Conservation (phyloP, 2,888 invertebrate genomes). For the Eurytoma californica region DNA sequence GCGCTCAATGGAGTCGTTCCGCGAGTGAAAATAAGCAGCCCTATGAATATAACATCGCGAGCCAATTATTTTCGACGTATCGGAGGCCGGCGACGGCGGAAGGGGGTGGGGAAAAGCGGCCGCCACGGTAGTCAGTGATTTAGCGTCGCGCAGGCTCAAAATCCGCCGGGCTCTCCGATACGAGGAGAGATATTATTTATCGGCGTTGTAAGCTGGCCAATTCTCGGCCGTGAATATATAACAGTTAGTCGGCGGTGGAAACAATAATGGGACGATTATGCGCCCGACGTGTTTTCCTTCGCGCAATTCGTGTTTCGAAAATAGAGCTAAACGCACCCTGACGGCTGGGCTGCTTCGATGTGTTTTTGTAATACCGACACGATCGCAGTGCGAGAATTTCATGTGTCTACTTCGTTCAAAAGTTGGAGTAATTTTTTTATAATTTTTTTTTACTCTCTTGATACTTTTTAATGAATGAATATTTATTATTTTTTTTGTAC, state of each 20-base stretch:
- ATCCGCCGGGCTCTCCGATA: background rate
- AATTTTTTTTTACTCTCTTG: background rate
- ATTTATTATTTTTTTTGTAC: background rate
- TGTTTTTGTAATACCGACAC: background rate
- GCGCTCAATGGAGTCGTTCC: slow-evolving; percentile 1
- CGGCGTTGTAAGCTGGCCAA: background rate
- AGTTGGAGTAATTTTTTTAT: background rate
- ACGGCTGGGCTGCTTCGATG: background rate
- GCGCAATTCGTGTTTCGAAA: background rate
- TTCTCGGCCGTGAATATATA: background rate
- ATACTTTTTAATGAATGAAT: background rate
- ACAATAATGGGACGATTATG: slow-evolving; percentile 10
- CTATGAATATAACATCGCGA: slow-evolving; percentile 19
- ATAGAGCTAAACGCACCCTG: background rate
- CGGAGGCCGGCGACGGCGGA: background rate
- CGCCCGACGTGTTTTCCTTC: background rate
- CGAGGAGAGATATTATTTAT: slow-evolving; percentile 5
- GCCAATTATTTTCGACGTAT: slow-evolving; percentile 23
- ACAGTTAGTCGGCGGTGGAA: background rate
- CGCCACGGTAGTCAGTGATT: background rate
- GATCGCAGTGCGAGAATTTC: background rate
- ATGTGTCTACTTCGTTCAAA: background rate
- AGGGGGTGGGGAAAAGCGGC: background rate
- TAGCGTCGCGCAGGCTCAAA: slow-evolving; percentile 7
- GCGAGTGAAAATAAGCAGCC: background rate